These are phyloP conservation scores for Bos taurus DNA, from an alignment of 2,113 vertebrate genomes.

Conservation along the genomic window DNA sequence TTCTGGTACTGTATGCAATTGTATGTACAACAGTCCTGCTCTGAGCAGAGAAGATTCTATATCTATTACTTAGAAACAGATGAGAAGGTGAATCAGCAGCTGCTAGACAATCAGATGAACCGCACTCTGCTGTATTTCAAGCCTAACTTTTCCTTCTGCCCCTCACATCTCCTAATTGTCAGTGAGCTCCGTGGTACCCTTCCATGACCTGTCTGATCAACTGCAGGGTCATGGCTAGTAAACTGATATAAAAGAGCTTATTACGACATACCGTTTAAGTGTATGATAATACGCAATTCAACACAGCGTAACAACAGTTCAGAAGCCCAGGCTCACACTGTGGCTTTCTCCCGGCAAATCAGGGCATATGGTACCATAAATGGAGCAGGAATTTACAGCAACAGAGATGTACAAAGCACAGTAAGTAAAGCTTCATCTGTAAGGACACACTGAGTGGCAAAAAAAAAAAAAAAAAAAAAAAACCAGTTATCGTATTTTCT, in stretches of 20 bases:
- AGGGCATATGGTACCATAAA: constrained; percentile 72
- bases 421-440: constrained; percentile 72
- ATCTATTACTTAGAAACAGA: constrained; percentile 18
- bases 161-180: not conserved
- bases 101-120: not conserved
- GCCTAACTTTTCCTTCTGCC: not conserved
- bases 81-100: constrained; percentile 3
- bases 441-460: constrained; percentile 47
- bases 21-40: not conserved
- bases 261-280: constrained; percentile 51
- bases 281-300: constrained; percentile 20
- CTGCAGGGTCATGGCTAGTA: constrained; percentile 40
- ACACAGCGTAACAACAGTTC: not conserved
- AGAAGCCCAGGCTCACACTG: constrained; percentile 25
- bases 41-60: constrained; percentile 2
- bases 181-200: not conserved
- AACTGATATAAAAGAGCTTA: constrained; percentile 44
- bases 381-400: constrained; percentile 76
- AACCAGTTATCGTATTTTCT: not conserved
- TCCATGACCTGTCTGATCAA: not conserved
- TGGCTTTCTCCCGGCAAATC: constrained; percentile 40
- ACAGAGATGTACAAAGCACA: constrained; percentile 71
- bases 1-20: not conserved
- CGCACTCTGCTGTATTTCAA: not conserved
- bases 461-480: not conserved